These are phyloP conservation scores for Euzophera pinguis DNA, from an alignment of 2,888 invertebrate genomes.

Conservation along the genomic window DNA sequence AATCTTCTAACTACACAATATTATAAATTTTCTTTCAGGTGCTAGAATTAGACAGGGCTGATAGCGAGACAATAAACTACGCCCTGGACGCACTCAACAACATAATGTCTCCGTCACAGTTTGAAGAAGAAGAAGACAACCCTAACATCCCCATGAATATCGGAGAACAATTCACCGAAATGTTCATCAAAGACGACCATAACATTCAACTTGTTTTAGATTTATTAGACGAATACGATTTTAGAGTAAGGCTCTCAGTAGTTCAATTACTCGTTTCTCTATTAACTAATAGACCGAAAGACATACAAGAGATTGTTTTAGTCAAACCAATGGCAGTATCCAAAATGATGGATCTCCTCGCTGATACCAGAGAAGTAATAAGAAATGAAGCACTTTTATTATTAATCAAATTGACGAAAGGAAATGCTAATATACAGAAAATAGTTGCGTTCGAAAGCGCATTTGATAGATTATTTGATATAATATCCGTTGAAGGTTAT, in stretches of 20 bases:
- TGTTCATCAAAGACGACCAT: conserved; percentile 94
- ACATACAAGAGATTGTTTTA: conserved; percentile 92
- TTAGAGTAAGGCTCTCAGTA: conserved; percentile 93
- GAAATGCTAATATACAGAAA: conserved; percentile 98
- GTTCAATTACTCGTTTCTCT: conserved; percentile 94
- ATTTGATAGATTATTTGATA: conserved; percentile 96
- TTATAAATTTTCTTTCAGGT: conserved; percentile 70
- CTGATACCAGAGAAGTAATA: conserved; percentile 96
- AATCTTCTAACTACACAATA: neutral
- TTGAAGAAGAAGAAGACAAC: conserved; percentile 89
- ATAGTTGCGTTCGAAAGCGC: conserved; percentile 99
- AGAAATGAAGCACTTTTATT: conserved; percentile 96
- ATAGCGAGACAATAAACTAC: conserved; percentile 95
- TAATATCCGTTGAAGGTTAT: conserved; percentile 94
- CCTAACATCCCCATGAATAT: conserved; percentile 84
- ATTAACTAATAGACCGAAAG: conserved; percentile 90
- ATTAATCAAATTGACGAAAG: conserved; percentile 93
- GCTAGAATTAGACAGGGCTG: conserved; percentile 92
- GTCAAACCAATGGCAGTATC: conserved; percentile 98
- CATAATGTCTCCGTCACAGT: conserved; percentile 89
- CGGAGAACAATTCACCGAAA: conserved; percentile 97
- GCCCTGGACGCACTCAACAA: conserved; percentile 95
- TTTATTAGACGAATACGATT: conserved; percentile 96
- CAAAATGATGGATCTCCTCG: conserved; percentile 96
- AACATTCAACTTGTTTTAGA: conserved; percentile 90